These are phyloP conservation scores for Phyllotreta cruciferae DNA, from an alignment of 2,888 invertebrate species.

Conservation along the genomic window DNA sequence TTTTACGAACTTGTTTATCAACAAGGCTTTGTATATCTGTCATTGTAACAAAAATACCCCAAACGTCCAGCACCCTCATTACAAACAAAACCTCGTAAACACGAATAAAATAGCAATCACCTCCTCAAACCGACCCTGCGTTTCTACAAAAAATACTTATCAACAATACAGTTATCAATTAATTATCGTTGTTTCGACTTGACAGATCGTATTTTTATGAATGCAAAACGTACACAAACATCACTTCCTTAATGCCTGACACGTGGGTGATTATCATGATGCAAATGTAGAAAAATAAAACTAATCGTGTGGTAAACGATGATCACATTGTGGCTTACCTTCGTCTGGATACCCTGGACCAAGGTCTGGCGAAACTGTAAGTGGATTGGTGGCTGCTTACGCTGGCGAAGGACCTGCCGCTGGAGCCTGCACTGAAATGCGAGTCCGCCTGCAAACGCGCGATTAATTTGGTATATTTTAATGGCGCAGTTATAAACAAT, in stretches of 20 bases:
- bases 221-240: conserved; percentile 18
- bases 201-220: conserved; percentile 13
- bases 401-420: conserved; percentile 68
- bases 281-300: conserved; percentile 4
- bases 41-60: too few species aligned
- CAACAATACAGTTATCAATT: background rate
- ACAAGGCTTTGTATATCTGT: too few species aligned
- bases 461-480: conserved; percentile 36
- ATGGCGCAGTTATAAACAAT: conserved; percentile 55
- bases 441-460: conserved; percentile 62
- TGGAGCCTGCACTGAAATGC: conserved; percentile 67
- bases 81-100: too few species aligned
- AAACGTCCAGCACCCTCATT: too few species aligned
- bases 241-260: conserved; percentile 17
- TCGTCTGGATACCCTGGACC: conserved; percentile 71
- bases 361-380: conserved; percentile 69
- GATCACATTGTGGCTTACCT: conserved; percentile 61
- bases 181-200: background rate
- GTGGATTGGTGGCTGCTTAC: conserved; percentile 67
- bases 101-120: too few species aligned
- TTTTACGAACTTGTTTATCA: too few species aligned
- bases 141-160: too few species aligned
- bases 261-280: conserved; percentile 16
- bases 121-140: too few species aligned
- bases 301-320: background rate